Conservation (phyloP, 2,797 vertebrate species). For the Knipowitschia caucasica region DNA sequence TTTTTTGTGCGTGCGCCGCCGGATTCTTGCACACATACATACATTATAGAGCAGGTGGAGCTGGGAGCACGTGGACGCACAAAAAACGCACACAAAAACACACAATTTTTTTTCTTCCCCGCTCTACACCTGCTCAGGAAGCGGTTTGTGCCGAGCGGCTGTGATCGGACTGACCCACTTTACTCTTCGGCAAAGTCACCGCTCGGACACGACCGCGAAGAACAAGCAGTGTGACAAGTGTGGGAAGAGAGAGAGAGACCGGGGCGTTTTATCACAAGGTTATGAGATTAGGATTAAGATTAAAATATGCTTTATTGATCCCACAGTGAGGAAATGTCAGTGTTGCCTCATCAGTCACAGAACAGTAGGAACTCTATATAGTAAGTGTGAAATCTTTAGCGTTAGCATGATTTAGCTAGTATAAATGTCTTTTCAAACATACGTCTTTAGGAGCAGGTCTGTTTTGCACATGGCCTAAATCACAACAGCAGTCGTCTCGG, state of each 20-base stretch:
- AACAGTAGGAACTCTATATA: too few species aligned
- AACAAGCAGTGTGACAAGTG: not conserved
- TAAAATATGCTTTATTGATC: too few species aligned
- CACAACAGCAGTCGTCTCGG: too few species aligned
- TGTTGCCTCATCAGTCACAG: too few species aligned
- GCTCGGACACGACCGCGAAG: not conserved
- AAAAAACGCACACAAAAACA: not conserved
- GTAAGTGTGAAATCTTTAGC: too few species aligned
- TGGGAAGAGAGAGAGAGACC: not conserved
- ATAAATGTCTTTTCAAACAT: too few species aligned
- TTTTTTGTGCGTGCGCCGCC: constrained; percentile 43
- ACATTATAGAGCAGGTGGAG: constrained; percentile 30
- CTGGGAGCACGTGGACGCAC: constrained; percentile 16
- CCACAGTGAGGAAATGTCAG: too few species aligned
- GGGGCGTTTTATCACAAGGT: too few species aligned
- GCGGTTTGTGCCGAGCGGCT: not conserved
- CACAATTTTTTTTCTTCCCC: constrained; percentile 11
- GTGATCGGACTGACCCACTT: constrained; percentile 10
- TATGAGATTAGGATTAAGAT: too few species aligned
- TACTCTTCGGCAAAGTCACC: constrained; percentile 7
- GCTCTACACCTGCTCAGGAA: constrained; percentile 6
- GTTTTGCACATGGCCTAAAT: too few species aligned
- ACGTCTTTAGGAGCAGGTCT: too few species aligned
- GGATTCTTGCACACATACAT: constrained; percentile 45
- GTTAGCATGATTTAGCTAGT: too few species aligned